Evolutionary conservation across 2,797 vertebrate genomes (phyloP).

Genomic region (Meda fulgida): DNA sequence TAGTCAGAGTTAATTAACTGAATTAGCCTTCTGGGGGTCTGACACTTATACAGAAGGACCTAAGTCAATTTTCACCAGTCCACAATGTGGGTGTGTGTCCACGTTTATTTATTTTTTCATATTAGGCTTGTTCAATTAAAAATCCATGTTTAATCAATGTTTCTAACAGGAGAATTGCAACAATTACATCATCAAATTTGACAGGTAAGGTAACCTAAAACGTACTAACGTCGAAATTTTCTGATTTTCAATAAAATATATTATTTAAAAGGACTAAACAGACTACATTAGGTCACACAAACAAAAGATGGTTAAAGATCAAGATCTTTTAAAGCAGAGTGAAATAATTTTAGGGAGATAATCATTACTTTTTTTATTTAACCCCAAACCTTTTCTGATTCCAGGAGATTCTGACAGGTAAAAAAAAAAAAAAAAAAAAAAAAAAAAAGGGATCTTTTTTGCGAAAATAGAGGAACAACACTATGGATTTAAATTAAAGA

Average conservation of each 20-base stretch:
- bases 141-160: background rate
- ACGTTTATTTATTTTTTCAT: constrained; percentile 34
- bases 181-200: background rate
- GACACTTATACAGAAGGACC: constrained; percentile 24
- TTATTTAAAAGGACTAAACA: background rate
- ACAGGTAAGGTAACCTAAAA: background rate
- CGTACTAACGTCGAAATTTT: background rate
- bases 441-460: background rate
- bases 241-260: background rate
- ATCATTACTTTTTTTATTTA: background rate
- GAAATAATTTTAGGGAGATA: background rate
- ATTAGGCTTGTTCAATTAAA: background rate
- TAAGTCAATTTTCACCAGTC: constrained; percentile 60
- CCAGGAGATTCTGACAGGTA: background rate
- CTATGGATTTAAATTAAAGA: background rate
- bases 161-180: background rate
- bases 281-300: background rate
- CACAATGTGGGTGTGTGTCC: constrained; percentile 61
- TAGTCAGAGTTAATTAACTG: constrained; percentile 53
- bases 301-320: background rate
- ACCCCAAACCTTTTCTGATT: background rate
- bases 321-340: background rate
- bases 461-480: background rate
- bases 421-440: too few relatives aligned
- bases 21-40: constrained; percentile 47